Percentiles rank a stretch among this genome's conserved stretches.
These are phyloP conservation scores for Dione juno DNA, from an alignment of 2,888 invertebrate genomes.

Conservation along the genomic window DNA sequence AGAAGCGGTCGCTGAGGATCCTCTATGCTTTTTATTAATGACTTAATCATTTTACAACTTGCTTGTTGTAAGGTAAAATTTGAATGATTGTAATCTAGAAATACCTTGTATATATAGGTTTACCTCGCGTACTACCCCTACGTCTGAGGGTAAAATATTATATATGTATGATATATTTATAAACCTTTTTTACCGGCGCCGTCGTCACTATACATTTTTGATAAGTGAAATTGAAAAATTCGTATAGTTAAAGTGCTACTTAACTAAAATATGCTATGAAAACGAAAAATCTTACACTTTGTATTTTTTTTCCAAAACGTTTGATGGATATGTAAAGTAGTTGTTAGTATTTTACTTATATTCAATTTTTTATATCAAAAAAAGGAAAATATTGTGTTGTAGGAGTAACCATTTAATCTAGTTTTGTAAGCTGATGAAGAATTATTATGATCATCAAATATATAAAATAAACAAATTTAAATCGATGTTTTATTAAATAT, in stretches of 20 bases:
- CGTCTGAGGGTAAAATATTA: conserved; percentile 27
- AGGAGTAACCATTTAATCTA: too few relatives aligned
- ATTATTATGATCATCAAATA: too few relatives aligned
- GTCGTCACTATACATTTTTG: conserved; percentile 30
- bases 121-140: conserved; percentile 22
- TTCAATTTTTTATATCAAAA: too few relatives aligned
- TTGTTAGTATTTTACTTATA: not conserved
- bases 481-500: too few relatives aligned
- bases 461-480: too few relatives aligned
- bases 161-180: conserved; percentile 24
- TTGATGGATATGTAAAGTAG: not conserved
- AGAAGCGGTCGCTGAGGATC: conserved; percentile 60
- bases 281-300: not conserved
- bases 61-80: conserved; percentile 38
- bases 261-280: conserved; percentile 1
- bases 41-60: conserved; percentile 52
- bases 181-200: conserved; percentile 22
- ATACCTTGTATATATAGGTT: conserved; percentile 32
- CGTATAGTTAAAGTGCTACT: conserved; percentile 9
- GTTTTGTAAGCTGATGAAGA: too few relatives aligned
- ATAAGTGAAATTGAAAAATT: conserved; percentile 25
- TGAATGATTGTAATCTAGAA: conserved; percentile 26
- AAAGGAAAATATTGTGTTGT: too few relatives aligned
- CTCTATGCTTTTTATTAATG: conserved; percentile 57
- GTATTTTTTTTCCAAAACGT: not conserved